Conservation (phyloP, 2,797 vertebrate species). For the Coregonus ussuriensis region DNA sequence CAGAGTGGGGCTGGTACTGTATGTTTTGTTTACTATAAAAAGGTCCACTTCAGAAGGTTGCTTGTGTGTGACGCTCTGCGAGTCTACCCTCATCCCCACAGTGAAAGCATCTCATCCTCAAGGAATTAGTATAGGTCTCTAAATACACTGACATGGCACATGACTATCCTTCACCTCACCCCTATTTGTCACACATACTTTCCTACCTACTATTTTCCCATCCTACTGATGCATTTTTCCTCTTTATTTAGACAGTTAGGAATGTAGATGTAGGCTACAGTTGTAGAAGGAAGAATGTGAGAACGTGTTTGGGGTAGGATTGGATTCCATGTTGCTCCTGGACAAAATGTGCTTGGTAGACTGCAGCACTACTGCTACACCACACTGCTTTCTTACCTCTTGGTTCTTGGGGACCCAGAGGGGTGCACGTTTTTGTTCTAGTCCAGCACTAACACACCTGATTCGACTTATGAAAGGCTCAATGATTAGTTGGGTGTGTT, state of each 20-base stretch:
- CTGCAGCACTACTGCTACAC: too few relatives aligned
- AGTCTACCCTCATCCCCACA: not conserved
- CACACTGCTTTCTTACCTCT: too few relatives aligned
- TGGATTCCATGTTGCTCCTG: too few relatives aligned
- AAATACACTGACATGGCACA: conserved; percentile 10
- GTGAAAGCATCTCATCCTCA: not conserved
- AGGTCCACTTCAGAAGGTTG: not conserved
- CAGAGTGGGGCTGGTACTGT: not conserved
- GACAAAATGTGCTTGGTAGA: too few relatives aligned
- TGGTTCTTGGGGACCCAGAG: too few relatives aligned
- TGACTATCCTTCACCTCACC: not conserved
- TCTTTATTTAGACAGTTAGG: not conserved
- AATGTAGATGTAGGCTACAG: not conserved
- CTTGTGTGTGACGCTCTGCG: not conserved
- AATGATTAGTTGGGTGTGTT: too few relatives aligned
- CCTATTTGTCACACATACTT: not conserved
- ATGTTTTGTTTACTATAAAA: not conserved
- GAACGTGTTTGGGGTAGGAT: not conserved
- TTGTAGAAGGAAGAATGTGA: not conserved
- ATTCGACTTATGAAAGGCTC: too few relatives aligned
- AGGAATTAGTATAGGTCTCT: not conserved
- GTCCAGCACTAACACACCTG: too few relatives aligned
- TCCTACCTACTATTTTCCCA: conserved; percentile 4
- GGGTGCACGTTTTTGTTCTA: too few relatives aligned
- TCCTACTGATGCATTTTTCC: not conserved